Conservation (phyloP, 2,113 vertebrate genomes). For the Proteles cristata region DNA sequence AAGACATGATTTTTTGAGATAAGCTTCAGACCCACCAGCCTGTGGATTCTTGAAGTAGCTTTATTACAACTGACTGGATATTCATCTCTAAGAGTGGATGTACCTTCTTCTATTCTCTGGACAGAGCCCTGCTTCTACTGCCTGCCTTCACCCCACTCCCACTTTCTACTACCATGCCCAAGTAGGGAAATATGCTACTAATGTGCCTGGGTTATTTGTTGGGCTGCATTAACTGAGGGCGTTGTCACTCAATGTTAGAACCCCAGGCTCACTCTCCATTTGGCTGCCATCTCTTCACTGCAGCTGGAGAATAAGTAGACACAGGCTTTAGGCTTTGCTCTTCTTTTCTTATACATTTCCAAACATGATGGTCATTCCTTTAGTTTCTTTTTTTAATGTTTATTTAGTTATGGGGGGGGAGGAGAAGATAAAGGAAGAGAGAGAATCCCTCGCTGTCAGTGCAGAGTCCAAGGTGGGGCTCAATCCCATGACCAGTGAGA, state of each 20-base stretch:
- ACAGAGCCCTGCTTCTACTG: neutral
- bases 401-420: no score
- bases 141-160: no score
- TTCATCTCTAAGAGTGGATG: neutral
- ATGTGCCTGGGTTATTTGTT: neutral
- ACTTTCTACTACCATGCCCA: neutral
- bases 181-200: neutral
- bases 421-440: no score
- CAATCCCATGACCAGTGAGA: no score
- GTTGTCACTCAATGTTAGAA: neutral
- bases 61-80: neutral
- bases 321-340: neutral
- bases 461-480: no score
- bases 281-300: neutral
- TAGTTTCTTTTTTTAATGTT: neutral
- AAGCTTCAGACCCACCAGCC: neutral
- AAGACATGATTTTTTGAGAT: neutral
- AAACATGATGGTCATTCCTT: neutral
- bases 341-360: neutral
- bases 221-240: neutral
- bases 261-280: neutral
- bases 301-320: neutral
- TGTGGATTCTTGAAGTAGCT: neutral
- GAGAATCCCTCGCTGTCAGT: no score
- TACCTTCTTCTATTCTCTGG: neutral